phyloP scores from a whole-genome alignment of 2,797 vertebrate species.

The Balearica regulorum region DNA sequence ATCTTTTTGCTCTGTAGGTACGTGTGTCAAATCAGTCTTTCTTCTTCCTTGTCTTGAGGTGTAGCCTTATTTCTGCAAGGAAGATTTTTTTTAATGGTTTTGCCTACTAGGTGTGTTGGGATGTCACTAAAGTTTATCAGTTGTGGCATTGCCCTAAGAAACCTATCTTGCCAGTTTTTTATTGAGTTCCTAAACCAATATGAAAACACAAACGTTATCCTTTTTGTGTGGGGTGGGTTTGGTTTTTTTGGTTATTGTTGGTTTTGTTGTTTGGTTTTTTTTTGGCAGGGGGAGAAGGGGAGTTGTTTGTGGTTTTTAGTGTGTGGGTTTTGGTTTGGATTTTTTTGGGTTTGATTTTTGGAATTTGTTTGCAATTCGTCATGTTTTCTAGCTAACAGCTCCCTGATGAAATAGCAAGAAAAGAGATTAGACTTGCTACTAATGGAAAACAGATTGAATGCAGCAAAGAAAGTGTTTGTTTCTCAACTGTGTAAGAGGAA shows the following conservation, averaged over 20 bases:
- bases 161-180: neutral
- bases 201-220: neutral
- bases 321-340: neutral
- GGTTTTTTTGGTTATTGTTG: neutral
- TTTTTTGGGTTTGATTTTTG: neutral
- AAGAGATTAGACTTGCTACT: neutral
- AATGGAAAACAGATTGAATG: neutral
- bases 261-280: neutral
- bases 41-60: neutral
- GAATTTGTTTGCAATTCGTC: neutral
- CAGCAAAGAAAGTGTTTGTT: neutral
- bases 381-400: neutral
- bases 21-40: neutral
- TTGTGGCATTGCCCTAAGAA: neutral
- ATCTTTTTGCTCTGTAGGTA: neutral
- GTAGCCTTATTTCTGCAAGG: neutral
- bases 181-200: neutral
- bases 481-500: neutral
- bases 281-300: rapidly evolving
- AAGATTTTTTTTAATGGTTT: neutral
- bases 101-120: neutral
- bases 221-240: rapidly evolving
- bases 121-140: neutral
- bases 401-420: neutral
- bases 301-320: neutral